phyloP scores from a whole-genome alignment of 1,140 invertebrate genomes.

The Trinorchestia longiramus region DNA sequence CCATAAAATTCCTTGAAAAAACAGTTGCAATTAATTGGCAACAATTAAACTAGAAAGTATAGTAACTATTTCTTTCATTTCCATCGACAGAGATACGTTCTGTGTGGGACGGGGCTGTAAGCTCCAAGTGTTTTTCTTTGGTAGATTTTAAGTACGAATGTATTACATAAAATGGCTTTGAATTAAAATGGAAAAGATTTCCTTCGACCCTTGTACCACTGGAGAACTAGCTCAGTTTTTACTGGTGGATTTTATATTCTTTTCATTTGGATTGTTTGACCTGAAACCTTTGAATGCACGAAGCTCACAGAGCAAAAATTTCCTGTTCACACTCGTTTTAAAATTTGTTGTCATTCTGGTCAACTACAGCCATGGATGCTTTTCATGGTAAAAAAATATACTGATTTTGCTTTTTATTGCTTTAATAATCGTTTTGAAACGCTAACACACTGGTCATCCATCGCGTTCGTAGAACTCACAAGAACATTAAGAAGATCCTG shows the following conservation, averaged over 20 bases:
- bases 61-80: background rate
- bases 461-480: background rate
- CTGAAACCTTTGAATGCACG: background rate
- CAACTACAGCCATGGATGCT: background rate
- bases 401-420: too few species aligned
- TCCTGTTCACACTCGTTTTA: background rate
- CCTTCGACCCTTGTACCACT: background rate
- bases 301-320: background rate
- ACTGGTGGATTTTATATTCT: background rate
- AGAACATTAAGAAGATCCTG: background rate
- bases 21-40: background rate
- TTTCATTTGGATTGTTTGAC: background rate
- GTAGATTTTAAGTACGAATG: too few species aligned
- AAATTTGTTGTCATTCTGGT: background rate
- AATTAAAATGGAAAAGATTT: background rate
- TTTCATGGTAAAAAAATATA: too few species aligned
- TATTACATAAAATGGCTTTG: too few species aligned
- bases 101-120: background rate
- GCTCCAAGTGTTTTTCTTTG: too few species aligned
- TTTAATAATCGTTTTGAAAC: too few species aligned
- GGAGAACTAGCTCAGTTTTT: background rate
- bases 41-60: background rate
- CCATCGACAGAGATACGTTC: background rate
- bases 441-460: too few species aligned
- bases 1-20: conserved; percentile 9